These are phyloP conservation scores for Phytoseiulus persimilis DNA, from an alignment of 2,888 invertebrate species.

Conservation along the genomic window DNA sequence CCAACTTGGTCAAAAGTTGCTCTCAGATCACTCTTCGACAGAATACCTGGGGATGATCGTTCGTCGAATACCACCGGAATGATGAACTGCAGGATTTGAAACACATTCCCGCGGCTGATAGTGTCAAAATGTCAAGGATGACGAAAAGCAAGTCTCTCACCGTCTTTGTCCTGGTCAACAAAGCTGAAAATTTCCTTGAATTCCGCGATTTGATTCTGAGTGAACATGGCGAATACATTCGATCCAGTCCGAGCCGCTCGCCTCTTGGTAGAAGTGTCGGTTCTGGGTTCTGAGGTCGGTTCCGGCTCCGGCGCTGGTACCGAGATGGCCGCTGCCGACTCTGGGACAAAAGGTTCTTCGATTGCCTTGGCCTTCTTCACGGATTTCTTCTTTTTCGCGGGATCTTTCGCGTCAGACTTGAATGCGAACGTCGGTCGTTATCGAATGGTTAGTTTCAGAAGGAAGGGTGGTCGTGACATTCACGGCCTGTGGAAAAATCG, in stretches of 20 bases:
- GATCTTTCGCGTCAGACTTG: not conserved
- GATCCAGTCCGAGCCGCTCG: conserved; percentile 64
- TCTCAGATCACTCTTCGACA: conserved; percentile 45
- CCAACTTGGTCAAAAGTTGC: conserved; percentile 46
- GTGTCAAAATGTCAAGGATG: not conserved
- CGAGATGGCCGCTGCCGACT: conserved; percentile 41
- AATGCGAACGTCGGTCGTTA: too few species aligned
- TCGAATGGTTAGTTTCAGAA: too few species aligned
- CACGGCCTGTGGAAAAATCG: too few species aligned
- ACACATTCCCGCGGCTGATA: not conserved
- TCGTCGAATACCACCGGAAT: not conserved
- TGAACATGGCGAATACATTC: conserved; percentile 94
- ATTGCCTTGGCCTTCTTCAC: conserved; percentile 9
- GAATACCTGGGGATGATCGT: not conserved
- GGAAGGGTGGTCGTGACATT: too few species aligned
- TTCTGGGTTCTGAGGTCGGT: conserved; percentile 30
- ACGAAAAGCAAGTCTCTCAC: not conserved
- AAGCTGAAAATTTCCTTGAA: conserved; percentile 92
- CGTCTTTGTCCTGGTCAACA: conserved; percentile 54
- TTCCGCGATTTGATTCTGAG: conserved; percentile 88
- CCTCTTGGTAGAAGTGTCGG: conserved; percentile 53
- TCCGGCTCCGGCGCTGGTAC: conserved; percentile 41
- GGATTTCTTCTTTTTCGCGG: conserved; percentile 12
- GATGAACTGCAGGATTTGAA: not conserved
- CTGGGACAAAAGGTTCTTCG: not conserved